Evolutionary conservation across 2,113 vertebrate species (phyloP), one percentile per base, ranked within the genome.

Genomic region (Centropristis striata): DNA sequence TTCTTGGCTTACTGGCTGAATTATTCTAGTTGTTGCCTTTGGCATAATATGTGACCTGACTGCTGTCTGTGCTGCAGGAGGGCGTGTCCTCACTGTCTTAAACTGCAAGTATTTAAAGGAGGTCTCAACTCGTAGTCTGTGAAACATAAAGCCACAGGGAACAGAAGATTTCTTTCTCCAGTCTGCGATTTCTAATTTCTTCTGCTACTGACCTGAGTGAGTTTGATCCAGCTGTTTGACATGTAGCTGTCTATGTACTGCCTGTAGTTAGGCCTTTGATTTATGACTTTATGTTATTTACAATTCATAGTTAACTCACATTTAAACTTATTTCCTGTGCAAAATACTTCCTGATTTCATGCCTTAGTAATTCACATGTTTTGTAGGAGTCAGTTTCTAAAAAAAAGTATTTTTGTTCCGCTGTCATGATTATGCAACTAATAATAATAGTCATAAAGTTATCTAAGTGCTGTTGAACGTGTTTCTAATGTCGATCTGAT

Each of bases 121-220:
- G 42, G 68, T 47, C 50, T 27, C 16, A 76, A 64, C 61, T 44
- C 50, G 49, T 9, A 46, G 55, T 37, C 8, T n/a, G n/a, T 28
- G 13, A 61, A 58, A 57, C 16, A 25, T 18, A 80, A 79, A 81
- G 47, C 16, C 57, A 18, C 58, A 23, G 20, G 4, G 1, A 63
- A 66, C 72, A 53, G 77, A 88, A 23, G 61, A 39, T 18, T 75
- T 79, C 66, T 54, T 49, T 39, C 67, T 70, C 3, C 36, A 1
- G 18, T 61, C 75, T 47, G 23, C 60, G 20, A 13, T 44, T n/a
- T 65, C 61, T n/a, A 46, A 32, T 54, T 73, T 72, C 53, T 44
- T 59, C 83, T 73, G 8, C 61, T 4, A 13, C 4, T 86, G 49
- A 86, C 59, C 83, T 47, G 59, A 85, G 92, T 92, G 83, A 93